Conservation (phyloP, 1,140 invertebrate species). For the Aphis gossypii region DNA sequence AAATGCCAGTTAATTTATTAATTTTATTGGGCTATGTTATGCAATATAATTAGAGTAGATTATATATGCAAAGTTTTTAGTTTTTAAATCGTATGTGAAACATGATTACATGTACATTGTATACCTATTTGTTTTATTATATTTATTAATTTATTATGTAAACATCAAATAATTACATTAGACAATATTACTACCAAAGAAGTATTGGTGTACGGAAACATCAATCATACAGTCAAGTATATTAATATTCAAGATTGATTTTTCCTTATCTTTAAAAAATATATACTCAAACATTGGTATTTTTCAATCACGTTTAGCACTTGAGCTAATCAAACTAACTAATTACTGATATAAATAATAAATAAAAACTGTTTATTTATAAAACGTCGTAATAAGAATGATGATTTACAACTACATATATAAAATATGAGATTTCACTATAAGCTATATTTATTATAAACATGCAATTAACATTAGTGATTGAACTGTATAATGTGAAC, state of each 20-base stretch:
- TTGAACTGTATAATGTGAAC: neutral
- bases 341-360: neutral
- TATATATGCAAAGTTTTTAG: neutral
- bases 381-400: neutral
- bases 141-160: neutral
- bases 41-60: neutral
- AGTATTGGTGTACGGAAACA: neutral
- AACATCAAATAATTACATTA: neutral
- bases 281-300: neutral
- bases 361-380: neutral
- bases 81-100: neutral
- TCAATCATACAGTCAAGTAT: neutral
- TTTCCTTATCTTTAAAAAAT: neutral
- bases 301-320: constrained; percentile 1
- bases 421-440: neutral
- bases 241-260: neutral
- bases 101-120: neutral
- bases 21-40: neutral
- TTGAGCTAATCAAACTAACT: neutral
- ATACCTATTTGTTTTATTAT: neutral
- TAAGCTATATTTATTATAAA: neutral
- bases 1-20: neutral
- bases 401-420: neutral
- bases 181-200: neutral
- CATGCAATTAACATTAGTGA: neutral